Conservation (phyloP, 2,888 invertebrate genomes). For the Margaritifera margaritifera region DNA sequence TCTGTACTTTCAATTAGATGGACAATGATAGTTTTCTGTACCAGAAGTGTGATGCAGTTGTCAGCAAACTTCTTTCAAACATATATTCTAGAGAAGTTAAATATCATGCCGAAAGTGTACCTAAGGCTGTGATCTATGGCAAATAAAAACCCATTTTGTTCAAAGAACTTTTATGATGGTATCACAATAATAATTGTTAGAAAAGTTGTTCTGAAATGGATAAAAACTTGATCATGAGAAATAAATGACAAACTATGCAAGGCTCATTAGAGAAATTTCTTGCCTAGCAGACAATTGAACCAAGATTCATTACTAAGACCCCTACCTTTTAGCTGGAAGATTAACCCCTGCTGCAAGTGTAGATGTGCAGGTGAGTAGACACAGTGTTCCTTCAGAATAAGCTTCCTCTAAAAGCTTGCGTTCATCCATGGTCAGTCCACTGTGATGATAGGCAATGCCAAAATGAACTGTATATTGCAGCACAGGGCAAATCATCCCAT, state of each 20-base stretch:
- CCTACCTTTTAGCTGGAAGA: slow-evolving; percentile 86
- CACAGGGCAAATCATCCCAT: slow-evolving; percentile 79
- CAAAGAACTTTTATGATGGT: not conserved
- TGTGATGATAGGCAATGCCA: slow-evolving; percentile 95
- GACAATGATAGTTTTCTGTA: too few relatives aligned
- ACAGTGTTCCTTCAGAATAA: slow-evolving; percentile 87
- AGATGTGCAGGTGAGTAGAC: slow-evolving; percentile 93
- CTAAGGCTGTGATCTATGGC: too few relatives aligned
- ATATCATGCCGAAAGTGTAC: too few relatives aligned
- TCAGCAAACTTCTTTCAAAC: too few relatives aligned
- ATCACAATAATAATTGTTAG: not conserved
- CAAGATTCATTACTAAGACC: not conserved
- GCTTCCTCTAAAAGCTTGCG: slow-evolving; percentile 84
- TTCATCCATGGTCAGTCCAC: slow-evolving; percentile 89
- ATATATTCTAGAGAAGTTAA: too few relatives aligned
- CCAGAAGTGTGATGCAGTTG: too few relatives aligned
- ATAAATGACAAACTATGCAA: too few relatives aligned
- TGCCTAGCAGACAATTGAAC: too few relatives aligned
- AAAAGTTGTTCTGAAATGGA: not conserved
- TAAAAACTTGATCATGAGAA: not conserved
- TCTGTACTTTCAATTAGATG: too few relatives aligned
- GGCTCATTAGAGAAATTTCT: too few relatives aligned
- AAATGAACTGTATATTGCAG: slow-evolving; percentile 81
- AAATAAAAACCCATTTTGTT: too few relatives aligned
- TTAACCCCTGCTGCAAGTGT: slow-evolving; percentile 98